These are phyloP conservation scores for Nycticryphes semicollaris DNA, from an alignment of 2,113 vertebrate genomes.

Conservation along the genomic window DNA sequence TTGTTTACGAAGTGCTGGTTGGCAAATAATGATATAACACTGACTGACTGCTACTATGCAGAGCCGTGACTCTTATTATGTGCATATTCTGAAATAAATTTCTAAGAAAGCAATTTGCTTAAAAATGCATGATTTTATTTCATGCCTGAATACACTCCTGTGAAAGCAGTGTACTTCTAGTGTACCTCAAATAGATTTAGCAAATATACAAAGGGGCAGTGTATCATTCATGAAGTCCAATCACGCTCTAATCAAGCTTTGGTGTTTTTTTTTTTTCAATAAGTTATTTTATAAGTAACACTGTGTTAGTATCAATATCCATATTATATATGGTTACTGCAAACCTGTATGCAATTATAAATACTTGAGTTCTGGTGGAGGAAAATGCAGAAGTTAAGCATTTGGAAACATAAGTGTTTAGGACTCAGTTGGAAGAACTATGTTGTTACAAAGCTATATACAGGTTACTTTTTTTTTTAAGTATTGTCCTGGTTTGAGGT, in stretches of 20 bases:
- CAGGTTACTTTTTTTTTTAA: background rate
- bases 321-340: background rate
- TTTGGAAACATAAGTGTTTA: background rate
- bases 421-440: background rate
- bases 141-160: background rate
- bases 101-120: slow-evolving; percentile 45
- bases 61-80: slow-evolving; percentile 7
- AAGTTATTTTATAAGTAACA: background rate
- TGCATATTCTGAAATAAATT: slow-evolving; percentile 33
- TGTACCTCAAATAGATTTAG: slow-evolving; percentile 23
- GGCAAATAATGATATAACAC: background rate
- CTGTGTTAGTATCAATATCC: background rate
- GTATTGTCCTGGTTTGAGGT: no score
- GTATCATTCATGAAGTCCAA: background rate
- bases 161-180: slow-evolving; percentile 24
- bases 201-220: background rate
- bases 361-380: background rate
- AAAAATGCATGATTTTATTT: slow-evolving; percentile 57
- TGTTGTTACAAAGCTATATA: background rate
- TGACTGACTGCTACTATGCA: slow-evolving; percentile 7
- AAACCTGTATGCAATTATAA: background rate
- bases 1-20: slow-evolving; percentile 11
- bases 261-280: background rate
- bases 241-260: background rate
- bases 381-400: background rate